phyloP scores from a whole-genome alignment of 2,797 vertebrate species.

The Sciaenops ocellatus region DNA sequence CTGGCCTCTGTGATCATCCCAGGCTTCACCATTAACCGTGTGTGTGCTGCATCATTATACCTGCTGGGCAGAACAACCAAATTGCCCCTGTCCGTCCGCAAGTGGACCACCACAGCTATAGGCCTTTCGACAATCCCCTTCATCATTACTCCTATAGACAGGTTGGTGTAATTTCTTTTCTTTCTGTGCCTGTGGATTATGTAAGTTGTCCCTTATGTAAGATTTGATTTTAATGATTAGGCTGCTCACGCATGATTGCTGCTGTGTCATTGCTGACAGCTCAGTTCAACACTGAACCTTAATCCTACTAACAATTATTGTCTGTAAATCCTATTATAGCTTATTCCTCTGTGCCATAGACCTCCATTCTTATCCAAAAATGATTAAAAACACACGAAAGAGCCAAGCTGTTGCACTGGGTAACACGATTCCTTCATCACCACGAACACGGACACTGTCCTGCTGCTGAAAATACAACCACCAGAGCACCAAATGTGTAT shows the following conservation, averaged over 20 bases:
- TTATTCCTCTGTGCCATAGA: not conserved
- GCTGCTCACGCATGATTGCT: not conserved
- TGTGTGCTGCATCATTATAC: slow-evolving; percentile 91
- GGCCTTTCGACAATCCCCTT: slow-evolving; percentile 94
- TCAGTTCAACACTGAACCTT: not conserved
- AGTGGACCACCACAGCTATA: slow-evolving; percentile 94
- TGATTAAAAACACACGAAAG: no score
- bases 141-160: slow-evolving; percentile 97
- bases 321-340: not conserved
- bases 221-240: not conserved
- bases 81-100: slow-evolving; percentile 91
- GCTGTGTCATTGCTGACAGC: not conserved
- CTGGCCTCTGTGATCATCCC: slow-evolving; percentile 96
- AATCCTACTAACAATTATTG: not conserved
- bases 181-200: not conserved
- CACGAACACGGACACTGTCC: not conserved
- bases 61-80: slow-evolving; percentile 88
- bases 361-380: no score
- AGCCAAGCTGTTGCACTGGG: no score
- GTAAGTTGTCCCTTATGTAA: not conserved
- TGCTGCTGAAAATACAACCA: not conserved
- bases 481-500: not conserved
- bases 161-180: slow-evolving; percentile 77
- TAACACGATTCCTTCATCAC: not conserved
- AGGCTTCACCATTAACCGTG: slow-evolving; percentile 95